phyloP scores from a whole-genome alignment of 2,888 invertebrate species.

The Apeira syringaria region DNA sequence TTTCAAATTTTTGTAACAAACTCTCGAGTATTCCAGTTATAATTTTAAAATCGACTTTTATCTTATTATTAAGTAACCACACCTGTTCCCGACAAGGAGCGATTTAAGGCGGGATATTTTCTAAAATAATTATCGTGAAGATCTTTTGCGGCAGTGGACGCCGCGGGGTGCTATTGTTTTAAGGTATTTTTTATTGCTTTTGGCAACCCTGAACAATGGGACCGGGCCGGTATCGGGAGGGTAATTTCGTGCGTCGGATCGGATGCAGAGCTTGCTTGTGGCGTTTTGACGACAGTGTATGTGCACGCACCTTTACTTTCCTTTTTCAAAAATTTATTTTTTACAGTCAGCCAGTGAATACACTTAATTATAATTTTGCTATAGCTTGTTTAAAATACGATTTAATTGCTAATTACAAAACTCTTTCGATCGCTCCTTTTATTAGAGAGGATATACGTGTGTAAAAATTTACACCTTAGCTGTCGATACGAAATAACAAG shows the following conservation, averaged over 20 bases:
- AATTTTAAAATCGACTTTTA: constrained; percentile 32
- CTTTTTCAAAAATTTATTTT: constrained; percentile 38
- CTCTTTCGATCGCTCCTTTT: constrained; percentile 47
- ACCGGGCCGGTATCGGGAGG: constrained; percentile 52
- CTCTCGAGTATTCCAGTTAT: too few species aligned
- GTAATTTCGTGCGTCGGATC: constrained; percentile 62
- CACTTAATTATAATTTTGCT: constrained; percentile 3
- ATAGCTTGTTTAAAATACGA: constrained; percentile 31
- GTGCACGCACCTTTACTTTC: constrained; percentile 43
- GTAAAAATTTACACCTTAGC: constrained; percentile 60
- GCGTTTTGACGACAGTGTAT: constrained; percentile 48
- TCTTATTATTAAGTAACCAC: constrained; percentile 56
- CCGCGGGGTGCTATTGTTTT: constrained; percentile 81
- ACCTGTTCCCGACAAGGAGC: constrained; percentile 72
- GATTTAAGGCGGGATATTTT: constrained; percentile 69
- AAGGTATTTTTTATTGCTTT: constrained; percentile 77
- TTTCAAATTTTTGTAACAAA: too few species aligned
- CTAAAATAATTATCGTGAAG: constrained; percentile 78
- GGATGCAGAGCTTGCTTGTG: constrained; percentile 55
- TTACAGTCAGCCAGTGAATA: constrained; percentile 5
- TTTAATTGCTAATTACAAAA: constrained; percentile 35
- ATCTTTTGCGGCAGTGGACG: constrained; percentile 70
- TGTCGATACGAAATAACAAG: constrained; percentile 57
- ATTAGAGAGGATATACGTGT: constrained; percentile 50
- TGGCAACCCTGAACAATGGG: constrained; percentile 79